Evolutionary conservation across 1,140 invertebrate species (phyloP), one percentile per base, ranked within the genome.

Genomic region (Ostrea edulis): DNA sequence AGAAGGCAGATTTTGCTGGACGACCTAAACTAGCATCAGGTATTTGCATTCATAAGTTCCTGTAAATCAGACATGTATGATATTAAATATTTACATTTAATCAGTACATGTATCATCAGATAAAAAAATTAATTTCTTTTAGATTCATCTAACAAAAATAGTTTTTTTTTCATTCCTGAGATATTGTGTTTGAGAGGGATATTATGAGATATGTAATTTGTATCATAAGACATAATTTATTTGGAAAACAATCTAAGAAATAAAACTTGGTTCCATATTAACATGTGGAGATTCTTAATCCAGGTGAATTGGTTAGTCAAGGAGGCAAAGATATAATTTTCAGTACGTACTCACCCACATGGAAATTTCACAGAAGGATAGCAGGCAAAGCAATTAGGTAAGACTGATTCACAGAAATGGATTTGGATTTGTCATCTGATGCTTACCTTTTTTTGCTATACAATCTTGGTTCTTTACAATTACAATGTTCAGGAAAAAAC

Each of bases 301-400:
- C 44, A 89, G 88, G 29, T 22, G 83, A 84, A 7, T 8, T 51
- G 14, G 54, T 85, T 8, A 85, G 83, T 7, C 71, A 89, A 35
- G 89, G 83, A 53, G 86, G 86, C 20, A 89, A 85, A n/a, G 83
- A 89, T 35, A 89, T 89, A 25, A 55, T 65, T 0, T 71, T 89
- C 25, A 84, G 29, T 17, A 52, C 77, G 17, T 87, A 84, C 55
- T 55, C 54, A 35, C n/a, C 85, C 53, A 55, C 71, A 9, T 86
- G 85, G 85, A 54, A 82, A 82, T 55, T 86, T 29, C 85, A 86
- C n/a, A 81, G 53, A 12, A 86, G 82, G 82, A 55, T 86, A 29
- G 85, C 85, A 54, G 22, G 52, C 8, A 86, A 86, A 82, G 85
- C 68, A 17, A 11, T 86, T 0, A 82, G 85, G 85, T 86, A 20